Conservation (phyloP, 2,797 vertebrate species). For the Sebastes diaconus region DNA sequence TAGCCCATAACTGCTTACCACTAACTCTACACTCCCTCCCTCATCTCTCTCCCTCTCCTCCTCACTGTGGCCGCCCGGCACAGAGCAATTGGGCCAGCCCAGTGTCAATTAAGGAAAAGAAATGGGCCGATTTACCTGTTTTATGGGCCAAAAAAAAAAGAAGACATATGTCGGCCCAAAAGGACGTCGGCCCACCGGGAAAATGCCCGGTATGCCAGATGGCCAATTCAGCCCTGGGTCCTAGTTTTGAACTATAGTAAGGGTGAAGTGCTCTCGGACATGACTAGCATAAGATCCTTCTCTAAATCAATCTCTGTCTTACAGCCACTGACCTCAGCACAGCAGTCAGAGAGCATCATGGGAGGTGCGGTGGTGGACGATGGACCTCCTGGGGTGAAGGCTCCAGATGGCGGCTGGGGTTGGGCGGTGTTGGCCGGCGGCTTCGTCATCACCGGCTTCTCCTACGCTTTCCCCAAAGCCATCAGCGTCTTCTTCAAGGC, state of each 20-base stretch:
- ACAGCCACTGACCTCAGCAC: conserved; percentile 11
- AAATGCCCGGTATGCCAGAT: too few relatives aligned
- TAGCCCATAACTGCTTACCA: too few relatives aligned
- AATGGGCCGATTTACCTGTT: too few relatives aligned
- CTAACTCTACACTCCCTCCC: too few relatives aligned
- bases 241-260: not conserved
- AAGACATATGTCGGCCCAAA: too few relatives aligned
- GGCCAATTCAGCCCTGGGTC: not conserved
- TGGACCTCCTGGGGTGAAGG: conserved; percentile 83
- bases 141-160: too few relatives aligned
- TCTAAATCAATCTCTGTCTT: not conserved
- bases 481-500: conserved; percentile 97
- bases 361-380: conserved; percentile 90
- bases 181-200: too few relatives aligned
- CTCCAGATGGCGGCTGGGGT: conserved; percentile 95
- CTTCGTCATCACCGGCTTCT: conserved; percentile 95
- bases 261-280: not conserved
- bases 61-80: too few relatives aligned
- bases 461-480: conserved; percentile 96
- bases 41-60: too few relatives aligned
- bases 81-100: too few relatives aligned
- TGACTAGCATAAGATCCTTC: not conserved
- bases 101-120: too few relatives aligned
- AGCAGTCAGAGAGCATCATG: conserved; percentile 78
- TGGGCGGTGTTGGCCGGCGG: conserved; percentile 92